A percentile compares a stretch with the other conserved stretches of the same genome.
These are phyloP conservation scores for Paraplagusia blochii DNA, from an alignment of 2,113 vertebrate genomes.

Conservation along the genomic window DNA sequence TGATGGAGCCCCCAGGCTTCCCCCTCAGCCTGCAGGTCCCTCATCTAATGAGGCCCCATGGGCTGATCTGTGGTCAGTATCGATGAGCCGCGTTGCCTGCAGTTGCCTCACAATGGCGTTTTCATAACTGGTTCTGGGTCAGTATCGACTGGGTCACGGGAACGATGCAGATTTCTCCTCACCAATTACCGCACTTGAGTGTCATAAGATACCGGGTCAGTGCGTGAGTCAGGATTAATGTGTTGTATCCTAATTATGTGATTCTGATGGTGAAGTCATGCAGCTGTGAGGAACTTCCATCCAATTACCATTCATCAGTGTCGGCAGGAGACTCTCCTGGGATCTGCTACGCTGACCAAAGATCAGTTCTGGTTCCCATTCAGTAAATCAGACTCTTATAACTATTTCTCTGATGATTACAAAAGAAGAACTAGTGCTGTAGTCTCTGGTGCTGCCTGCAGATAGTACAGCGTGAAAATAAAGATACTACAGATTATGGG, in stretches of 20 bases:
- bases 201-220: constrained; percentile 51
- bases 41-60: constrained; percentile 57
- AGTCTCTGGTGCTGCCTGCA: too few species aligned
- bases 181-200: constrained; percentile 57
- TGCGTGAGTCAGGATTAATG: constrained; percentile 53
- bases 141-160: constrained; percentile 46
- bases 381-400: constrained; percentile 32
- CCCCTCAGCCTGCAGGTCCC: constrained; percentile 35
- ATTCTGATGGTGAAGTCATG: constrained; percentile 51
- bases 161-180: constrained; percentile 42
- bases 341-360: constrained; percentile 44
- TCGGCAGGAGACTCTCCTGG: constrained; percentile 55
- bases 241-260: constrained; percentile 55
- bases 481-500: background rate
- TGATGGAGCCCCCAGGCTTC: constrained; percentile 9
- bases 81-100: constrained; percentile 42
- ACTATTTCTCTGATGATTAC: constrained; percentile 25
- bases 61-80: constrained; percentile 57
- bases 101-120: constrained; percentile 35
- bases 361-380: constrained; percentile 40
- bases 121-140: constrained; percentile 50
- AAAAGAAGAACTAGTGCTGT: background rate
- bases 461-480: too few species aligned
- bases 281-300: constrained; percentile 45
- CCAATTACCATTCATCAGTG: constrained; percentile 73